Evolutionary conservation across 2,888 invertebrate genomes (phyloP), one percentile per base, ranked within the genome.

Genomic region (Hermodice carunculata): DNA sequence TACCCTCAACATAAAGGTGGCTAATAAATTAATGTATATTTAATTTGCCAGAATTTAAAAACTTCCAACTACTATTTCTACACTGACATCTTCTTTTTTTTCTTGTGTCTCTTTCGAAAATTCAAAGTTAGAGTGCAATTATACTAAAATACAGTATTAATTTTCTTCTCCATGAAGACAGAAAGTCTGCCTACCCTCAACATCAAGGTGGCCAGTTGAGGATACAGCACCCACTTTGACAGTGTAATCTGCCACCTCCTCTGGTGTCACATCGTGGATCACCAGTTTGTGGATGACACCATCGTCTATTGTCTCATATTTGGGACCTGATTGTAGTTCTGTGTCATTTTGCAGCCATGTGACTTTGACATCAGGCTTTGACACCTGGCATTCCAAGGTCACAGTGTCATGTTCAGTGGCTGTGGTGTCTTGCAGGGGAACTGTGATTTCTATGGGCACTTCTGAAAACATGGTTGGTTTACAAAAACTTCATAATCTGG

Each of bases 241-340:
- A n/a, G 81, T 79, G 72, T 85, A 85, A 59, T 78, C 75, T 52
- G 81, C n/a, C n/a, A n/a, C n/a, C n/a, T 86, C 85, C 28, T 81
- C 80, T 22, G 80, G 60, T 53, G 78, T 77, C 24, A 77, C 71
- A 17, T 76, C 70, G 28, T 78, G 69, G 26, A 84, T 78, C 46
- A 72, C 71, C 59, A 84, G 73, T 59, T 74, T 78, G 64, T 82
- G 83, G 31, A 77, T 68, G 24, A 72, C 74, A 48, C 78, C 79
- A 37, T 81, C 75, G 6, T 78, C 76, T 5, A 69, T 70, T 52
- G 79, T 67, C 57, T 78, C 74, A 66, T 81, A 65, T 22, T n/a
- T n/a, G n/a, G n/a, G n/a, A n/a, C n/a, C n/a, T n/a, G n/a, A n/a
- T n/a, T n/a, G n/a, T n/a, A 67, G 19, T 26, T 37, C 78, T 40